Evolutionary conservation across 2,797 vertebrate species (phyloP).

Genomic region (Microchirus variegatus): DNA sequence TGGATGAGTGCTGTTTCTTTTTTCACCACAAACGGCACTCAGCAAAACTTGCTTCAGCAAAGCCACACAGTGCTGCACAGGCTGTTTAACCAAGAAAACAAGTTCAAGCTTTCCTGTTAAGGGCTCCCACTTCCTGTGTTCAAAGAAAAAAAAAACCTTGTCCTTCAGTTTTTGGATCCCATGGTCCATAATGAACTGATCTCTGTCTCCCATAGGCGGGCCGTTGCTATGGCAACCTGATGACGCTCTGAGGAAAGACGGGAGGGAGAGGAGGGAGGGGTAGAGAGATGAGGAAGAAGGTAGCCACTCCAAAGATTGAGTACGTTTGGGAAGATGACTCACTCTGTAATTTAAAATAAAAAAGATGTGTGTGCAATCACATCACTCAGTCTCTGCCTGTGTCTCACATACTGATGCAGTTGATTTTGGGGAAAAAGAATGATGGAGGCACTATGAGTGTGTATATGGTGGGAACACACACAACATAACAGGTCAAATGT

Average conservation of each 20-base stretch:
- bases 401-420: neutral
- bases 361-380: neutral
- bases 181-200: conserved; percentile 77
- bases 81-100: conserved; percentile 32
- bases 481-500: neutral
- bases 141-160: conserved; percentile 40
- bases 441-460: neutral
- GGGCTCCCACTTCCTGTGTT: conserved; percentile 67
- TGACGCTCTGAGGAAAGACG: conserved; percentile 73
- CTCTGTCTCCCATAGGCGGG: conserved; percentile 75
- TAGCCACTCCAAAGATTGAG: conserved; percentile 62
- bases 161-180: conserved; percentile 75
- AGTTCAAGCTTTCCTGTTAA: conserved; percentile 50
- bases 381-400: neutral
- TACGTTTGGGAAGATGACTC: conserved; percentile 32
- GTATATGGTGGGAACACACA: neutral
- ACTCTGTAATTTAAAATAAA: conserved; percentile 10
- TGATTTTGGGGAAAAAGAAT: neutral
- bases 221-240: conserved; percentile 74
- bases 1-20: conserved; percentile 7
- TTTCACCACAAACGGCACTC: conserved; percentile 4
- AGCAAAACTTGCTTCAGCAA: conserved; percentile 24
- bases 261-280: conserved; percentile 46
- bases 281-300: conserved; percentile 53
- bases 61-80: neutral